Conservation (phyloP, 2,113 vertebrate species). For the Campylomormyrus tamandua region DNA sequence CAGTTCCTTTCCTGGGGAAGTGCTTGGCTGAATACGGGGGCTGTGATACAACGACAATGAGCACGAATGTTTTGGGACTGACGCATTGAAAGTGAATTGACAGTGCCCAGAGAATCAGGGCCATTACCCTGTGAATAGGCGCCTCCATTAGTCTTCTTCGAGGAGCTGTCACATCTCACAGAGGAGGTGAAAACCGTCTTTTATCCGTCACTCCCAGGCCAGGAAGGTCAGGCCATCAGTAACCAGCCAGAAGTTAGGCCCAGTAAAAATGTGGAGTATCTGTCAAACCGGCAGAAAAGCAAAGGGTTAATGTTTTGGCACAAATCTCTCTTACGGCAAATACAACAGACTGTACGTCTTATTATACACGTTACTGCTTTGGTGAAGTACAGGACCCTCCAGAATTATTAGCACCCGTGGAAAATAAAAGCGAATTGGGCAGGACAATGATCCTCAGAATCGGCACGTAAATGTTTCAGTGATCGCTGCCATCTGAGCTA, state of each 20-base stretch:
- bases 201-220: slow-evolving; percentile 93
- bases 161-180: slow-evolving; percentile 97
- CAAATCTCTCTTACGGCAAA: slow-evolving; percentile 57
- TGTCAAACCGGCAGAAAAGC: slow-evolving; percentile 76
- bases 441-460: not conserved
- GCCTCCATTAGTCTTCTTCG: slow-evolving; percentile 98
- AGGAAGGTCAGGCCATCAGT: slow-evolving; percentile 87
- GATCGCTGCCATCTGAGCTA: not conserved
- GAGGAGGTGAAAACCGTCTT: slow-evolving; percentile 94
- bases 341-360: slow-evolving; percentile 38
- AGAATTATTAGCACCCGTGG: not conserved
- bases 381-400: not conserved
- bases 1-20: slow-evolving; percentile 60
- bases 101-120: slow-evolving; percentile 98
- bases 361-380: not conserved
- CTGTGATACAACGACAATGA: slow-evolving; percentile 72
- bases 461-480: not conserved
- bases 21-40: slow-evolving; percentile 82
- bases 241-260: slow-evolving; percentile 91
- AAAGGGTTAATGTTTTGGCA: slow-evolving; percentile 53
- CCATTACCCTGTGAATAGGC: slow-evolving; percentile 99
- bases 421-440: not conserved
- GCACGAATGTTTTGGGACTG: slow-evolving; percentile 84
- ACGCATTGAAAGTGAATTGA: slow-evolving; percentile 75
- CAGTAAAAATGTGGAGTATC: slow-evolving; percentile 77